Conservation (phyloP, 1,140 invertebrate genomes). For the Drosophila hydei region DNA sequence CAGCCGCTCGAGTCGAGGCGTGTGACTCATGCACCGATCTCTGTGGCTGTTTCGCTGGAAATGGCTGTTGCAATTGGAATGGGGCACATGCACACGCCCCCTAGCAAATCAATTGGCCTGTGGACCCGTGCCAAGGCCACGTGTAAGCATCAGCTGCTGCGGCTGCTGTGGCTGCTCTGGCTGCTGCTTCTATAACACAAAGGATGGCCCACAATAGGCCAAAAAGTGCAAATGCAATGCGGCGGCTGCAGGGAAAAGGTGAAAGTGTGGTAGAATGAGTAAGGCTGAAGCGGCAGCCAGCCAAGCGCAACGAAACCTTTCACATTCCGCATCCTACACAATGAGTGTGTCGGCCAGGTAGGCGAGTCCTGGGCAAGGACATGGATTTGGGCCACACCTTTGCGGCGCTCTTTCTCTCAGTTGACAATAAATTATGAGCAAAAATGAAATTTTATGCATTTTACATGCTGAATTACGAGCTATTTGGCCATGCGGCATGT, state of each 20-base stretch:
- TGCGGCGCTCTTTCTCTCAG: constrained; percentile 10
- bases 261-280: constrained; percentile 61
- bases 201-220: constrained; percentile 51
- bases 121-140: constrained; percentile 69
- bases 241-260: constrained; percentile 54
- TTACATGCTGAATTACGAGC: constrained; percentile 69
- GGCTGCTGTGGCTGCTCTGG: constrained; percentile 43
- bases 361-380: constrained; percentile 27
- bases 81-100: constrained; percentile 39
- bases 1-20: not conserved
- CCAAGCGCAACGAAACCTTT: constrained; percentile 60
- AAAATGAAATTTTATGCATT: constrained; percentile 55
- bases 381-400: constrained; percentile 15
- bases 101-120: constrained; percentile 46
- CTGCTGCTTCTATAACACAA: constrained; percentile 61
- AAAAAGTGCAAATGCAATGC: constrained; percentile 24
- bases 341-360: constrained; percentile 42
- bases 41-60: constrained; percentile 40
- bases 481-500: constrained; percentile 43
- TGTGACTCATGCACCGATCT: constrained; percentile 54
- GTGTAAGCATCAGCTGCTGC: constrained; percentile 45
- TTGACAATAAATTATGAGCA: constrained; percentile 73
- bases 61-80: constrained; percentile 57
- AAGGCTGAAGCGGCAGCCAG: constrained; percentile 25
- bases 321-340: constrained; percentile 44